Evolutionary conservation across 1,140 invertebrate species (phyloP).

Genomic region (Cydia splendana): DNA sequence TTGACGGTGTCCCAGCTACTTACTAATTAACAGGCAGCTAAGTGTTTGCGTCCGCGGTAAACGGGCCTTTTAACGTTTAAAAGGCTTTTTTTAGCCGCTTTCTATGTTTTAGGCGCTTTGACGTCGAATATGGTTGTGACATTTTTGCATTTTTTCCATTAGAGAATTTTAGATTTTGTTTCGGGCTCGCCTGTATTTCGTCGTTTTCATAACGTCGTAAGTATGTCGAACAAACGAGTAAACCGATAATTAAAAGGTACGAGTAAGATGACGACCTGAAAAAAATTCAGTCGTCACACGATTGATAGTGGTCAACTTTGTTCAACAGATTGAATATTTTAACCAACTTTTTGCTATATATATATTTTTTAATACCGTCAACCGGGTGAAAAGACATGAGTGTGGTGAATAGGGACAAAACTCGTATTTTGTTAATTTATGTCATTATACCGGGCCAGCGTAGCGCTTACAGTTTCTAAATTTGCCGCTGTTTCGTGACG

Average conservation of each 20-base stretch:
- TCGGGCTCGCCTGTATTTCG: neutral
- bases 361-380: too few relatives aligned
- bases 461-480: too few relatives aligned
- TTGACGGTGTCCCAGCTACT: conserved; percentile 76
- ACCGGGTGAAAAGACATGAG: too few relatives aligned
- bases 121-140: conserved; percentile 68
- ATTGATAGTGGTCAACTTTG: too few relatives aligned
- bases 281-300: neutral
- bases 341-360: too few relatives aligned
- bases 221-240: neutral
- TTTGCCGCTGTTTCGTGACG: too few relatives aligned
- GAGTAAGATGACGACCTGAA: neutral
- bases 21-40: conserved; percentile 77
- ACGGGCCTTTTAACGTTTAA: conserved; percentile 78
- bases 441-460: too few relatives aligned
- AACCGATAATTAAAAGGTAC: neutral
- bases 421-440: too few relatives aligned
- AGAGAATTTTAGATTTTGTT: conserved; percentile 42
- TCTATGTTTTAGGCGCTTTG: conserved; percentile 71
- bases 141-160: conserved; percentile 65
- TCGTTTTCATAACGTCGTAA: neutral
- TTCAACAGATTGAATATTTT: too few relatives aligned
- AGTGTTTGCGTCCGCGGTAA: conserved; percentile 79
- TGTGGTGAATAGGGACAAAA: too few relatives aligned
- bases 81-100: conserved; percentile 68